A percentile compares a stretch with the other conserved stretches of the same genome.
Evolutionary conservation across 2,888 invertebrate genomes (phyloP).

Genomic region (Campoplex capitator): DNA sequence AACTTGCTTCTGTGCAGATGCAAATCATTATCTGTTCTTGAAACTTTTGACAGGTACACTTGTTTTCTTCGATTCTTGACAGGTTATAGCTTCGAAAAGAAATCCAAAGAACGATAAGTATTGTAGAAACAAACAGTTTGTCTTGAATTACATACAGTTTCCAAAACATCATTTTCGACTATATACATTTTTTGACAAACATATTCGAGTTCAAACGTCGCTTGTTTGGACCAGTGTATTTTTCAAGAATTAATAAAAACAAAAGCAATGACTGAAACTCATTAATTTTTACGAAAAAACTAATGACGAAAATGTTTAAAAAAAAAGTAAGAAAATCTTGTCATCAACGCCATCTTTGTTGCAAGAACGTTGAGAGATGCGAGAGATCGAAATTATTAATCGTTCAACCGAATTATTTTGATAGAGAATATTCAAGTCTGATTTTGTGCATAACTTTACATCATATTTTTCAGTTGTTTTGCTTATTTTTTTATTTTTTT

Average conservation of each 20-base stretch:
- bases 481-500: no score
- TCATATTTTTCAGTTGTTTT: no score
- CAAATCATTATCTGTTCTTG: not conserved
- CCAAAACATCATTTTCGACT: not conserved
- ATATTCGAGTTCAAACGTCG: not conserved
- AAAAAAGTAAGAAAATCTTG: not conserved
- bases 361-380: not conserved
- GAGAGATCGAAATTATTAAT: no score
- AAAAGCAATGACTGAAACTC: no score
- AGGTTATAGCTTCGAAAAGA: no score
- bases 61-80: no score
- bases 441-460: not conserved
- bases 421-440: not conserved
- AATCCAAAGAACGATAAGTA: not conserved
- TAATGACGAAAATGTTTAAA: not conserved
- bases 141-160: not conserved
- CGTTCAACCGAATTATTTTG: not conserved
- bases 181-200: not conserved
- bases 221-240: no score
- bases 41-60: no score
- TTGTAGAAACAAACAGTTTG: not conserved
- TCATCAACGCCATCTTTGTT: not conserved
- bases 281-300: not conserved
- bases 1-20: not conserved
- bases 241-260: no score